These are phyloP conservation scores for Gymnorhina tibicen DNA, from an alignment of 2,113 vertebrate species.

Conservation along the genomic window DNA sequence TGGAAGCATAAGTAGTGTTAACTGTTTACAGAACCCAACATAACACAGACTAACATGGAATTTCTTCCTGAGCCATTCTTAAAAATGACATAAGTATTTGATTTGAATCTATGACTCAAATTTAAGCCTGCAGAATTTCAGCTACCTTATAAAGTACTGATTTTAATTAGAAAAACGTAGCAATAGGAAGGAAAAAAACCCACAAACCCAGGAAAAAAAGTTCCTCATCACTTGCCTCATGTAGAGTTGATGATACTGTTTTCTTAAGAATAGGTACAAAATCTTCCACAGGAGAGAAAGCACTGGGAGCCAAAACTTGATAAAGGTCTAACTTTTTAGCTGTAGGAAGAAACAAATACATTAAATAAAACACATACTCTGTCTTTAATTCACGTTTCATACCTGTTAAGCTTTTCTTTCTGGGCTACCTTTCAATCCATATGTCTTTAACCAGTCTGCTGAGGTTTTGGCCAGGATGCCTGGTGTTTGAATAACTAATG, in stretches of 20 bases:
- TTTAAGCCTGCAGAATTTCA: not conserved
- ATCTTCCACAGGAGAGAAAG: conserved; percentile 73
- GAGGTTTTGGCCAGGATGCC: conserved; percentile 68
- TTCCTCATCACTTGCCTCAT: conserved; percentile 63
- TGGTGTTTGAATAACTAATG: conserved; percentile 70
- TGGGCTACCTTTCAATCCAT: conserved; percentile 79
- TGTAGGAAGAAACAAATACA: conserved; percentile 27
- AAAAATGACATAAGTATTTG: not conserved
- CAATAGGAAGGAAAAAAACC: not conserved
- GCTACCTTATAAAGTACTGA: not conserved
- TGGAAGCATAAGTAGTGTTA: conserved; percentile 6
- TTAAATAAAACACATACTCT: not conserved
- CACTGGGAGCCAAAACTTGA: conserved; percentile 78
- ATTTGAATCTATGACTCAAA: not conserved
- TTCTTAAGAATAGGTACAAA: conserved; percentile 82
- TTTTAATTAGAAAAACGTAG: not conserved
- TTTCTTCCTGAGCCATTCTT: not conserved
- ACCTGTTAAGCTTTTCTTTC: not conserved
- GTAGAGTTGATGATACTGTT: conserved; percentile 76
- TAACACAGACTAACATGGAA: not conserved
- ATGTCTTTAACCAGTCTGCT: conserved; percentile 75
- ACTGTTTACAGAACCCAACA: not conserved
- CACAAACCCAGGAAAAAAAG: not conserved
- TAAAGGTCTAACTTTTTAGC: conserved; percentile 81
- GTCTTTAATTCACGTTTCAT: not conserved